Conservation (phyloP, 2,888 invertebrate species). For the Octodonta nipae region DNA sequence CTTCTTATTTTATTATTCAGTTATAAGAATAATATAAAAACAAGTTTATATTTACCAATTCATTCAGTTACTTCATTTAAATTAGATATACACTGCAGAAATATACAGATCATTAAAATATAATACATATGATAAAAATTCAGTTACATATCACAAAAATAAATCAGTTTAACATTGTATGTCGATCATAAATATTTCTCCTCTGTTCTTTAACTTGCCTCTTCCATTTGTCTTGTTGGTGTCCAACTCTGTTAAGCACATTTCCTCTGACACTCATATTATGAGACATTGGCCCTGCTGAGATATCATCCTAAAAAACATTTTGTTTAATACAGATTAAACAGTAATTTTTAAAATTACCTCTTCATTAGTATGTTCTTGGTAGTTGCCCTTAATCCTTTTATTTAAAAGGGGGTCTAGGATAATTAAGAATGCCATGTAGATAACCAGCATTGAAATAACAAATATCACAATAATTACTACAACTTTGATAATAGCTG, state of each 20-base stretch:
- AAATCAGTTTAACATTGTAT: constrained; percentile 98
- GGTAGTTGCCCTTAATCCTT: constrained; percentile 70
- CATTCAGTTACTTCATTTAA: no score
- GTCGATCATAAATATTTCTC: constrained; percentile 89
- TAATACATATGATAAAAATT: no score
- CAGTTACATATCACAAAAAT: no score
- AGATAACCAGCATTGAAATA: constrained; percentile 85
- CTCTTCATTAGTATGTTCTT: constrained; percentile 95
- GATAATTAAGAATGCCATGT: constrained; percentile 95
- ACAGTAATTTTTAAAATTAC: constrained; percentile 40
- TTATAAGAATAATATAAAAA: no score
- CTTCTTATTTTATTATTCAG: no score
- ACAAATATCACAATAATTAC: constrained; percentile 98
- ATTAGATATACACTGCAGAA: no score
- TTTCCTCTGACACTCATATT: constrained; percentile 65
- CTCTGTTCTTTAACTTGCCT: constrained; percentile 90
- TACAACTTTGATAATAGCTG: constrained; percentile 89
- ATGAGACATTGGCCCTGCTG: constrained; percentile 53
- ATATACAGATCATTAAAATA: no score
- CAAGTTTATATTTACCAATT: no score
- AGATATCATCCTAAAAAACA: constrained; percentile 45
- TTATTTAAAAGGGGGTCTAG: constrained; percentile 91
- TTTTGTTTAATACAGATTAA: constrained; percentile 3
- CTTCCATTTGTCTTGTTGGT: constrained; percentile 97
- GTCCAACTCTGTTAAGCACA: constrained; percentile 86